phyloP scores from a whole-genome alignment of 2,113 vertebrate species.

The Engystomops pustulosus region DNA sequence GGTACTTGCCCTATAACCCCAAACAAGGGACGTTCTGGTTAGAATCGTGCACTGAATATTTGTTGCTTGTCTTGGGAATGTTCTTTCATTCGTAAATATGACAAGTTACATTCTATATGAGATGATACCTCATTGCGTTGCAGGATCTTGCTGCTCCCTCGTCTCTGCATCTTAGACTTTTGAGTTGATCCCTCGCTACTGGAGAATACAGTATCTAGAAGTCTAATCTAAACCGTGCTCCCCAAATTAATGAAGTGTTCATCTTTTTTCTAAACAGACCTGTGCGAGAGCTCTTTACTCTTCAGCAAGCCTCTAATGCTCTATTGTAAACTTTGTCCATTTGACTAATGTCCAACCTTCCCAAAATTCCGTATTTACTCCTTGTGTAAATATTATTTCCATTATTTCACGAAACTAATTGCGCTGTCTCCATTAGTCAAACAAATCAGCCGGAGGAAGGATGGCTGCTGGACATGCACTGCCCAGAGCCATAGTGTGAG shows the following conservation, averaged over 20 bases:
- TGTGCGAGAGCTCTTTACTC: neutral
- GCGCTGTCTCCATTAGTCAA: slow-evolving; percentile 38
- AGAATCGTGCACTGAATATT: too few species aligned
- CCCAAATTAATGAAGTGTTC: neutral
- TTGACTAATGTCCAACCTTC: slow-evolving; percentile 28
- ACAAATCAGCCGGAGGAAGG: slow-evolving; percentile 12
- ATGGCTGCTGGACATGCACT: neutral
- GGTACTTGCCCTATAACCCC: too few species aligned
- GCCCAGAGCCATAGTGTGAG: neutral
- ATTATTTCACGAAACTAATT: slow-evolving; percentile 47
- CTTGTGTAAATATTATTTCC: slow-evolving; percentile 51
- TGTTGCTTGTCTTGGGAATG: too few species aligned
- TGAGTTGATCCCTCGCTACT: neutral
- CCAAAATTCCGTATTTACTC: slow-evolving; percentile 32
- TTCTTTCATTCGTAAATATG: neutral
- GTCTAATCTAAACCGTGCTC: neutral
- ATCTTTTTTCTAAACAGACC: slow-evolving; percentile 21
- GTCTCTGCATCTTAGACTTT: neutral
- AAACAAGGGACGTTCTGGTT: too few species aligned
- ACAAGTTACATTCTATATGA: neutral
- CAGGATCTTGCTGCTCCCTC: neutral
- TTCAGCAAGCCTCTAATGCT: slow-evolving; percentile 21
- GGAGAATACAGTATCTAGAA: neutral
- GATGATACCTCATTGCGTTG: neutral
- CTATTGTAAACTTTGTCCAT: slow-evolving; percentile 28